Evolutionary conservation across 2,888 invertebrate genomes (phyloP), one percentile per base, ranked within the genome.

Genomic region (Chloroclystis v-ata): DNA sequence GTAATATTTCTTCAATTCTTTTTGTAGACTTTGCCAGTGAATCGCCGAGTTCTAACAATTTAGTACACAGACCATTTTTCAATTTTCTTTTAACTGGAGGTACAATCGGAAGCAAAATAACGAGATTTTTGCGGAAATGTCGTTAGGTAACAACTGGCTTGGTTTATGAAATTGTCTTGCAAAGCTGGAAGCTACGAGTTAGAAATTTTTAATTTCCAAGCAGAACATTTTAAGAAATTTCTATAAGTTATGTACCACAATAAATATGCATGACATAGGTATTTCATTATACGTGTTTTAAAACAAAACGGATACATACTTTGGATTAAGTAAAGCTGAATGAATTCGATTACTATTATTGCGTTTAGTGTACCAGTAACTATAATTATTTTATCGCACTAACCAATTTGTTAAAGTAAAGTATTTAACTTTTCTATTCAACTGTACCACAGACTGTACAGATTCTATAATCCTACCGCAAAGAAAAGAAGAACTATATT

Each of bases 401-500:
- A n/a, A n/a, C n/a, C n/a, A n/a, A n/a, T 20, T 20, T 20, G 5
- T 4, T 5, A 20, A 20, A 20, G 5, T 20, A 20, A 20, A 20
- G 2, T 20, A 20, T 20, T 20, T 13, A 3, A 12, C 29, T 0
- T 3, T 6, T 3, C 12, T 6, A 8, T 29, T 11, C 12, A 1
- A 8, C 9, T 33, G 13, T 14, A 14, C n/a, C 5, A 5, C 12
- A 13, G 28, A 33, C 32, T 28, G 38, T 47, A 30, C 37, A n/a
- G n/a, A 8, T 25, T 28, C 14, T 39, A 37, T 32, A 33, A 45
- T 41, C 13, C 32, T 20, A 35, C 37, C 38, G 12, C 48, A 33
- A 44, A 10, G 30, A 39, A 28, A 32, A 2, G 5, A 44, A 46
- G 47, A 50, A 47, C 43, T 43, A 20, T 20, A 40, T 48, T 47